phyloP scores from a whole-genome alignment of 2,113 vertebrate genomes.

The Pao palembangensis region DNA sequence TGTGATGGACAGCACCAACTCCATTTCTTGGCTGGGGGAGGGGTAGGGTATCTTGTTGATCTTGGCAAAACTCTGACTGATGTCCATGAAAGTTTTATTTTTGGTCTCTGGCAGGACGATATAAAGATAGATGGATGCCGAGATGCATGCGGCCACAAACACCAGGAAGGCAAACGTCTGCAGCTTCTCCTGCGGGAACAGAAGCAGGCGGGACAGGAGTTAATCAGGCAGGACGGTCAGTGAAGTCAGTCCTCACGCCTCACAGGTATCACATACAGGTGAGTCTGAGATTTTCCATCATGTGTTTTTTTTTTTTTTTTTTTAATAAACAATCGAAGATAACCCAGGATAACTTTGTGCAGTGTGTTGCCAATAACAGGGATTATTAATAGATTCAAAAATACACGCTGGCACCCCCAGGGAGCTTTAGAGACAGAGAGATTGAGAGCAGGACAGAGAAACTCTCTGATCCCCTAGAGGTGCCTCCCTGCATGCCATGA shows the following conservation, averaged over 20 bases:
- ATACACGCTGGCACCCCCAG: constrained; percentile 42
- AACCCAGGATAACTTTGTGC: constrained; percentile 36
- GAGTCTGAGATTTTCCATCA: not conserved
- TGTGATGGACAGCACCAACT: constrained; percentile 60
- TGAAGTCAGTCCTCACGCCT: not conserved
- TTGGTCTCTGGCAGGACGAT: constrained; percentile 93
- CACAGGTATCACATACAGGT: too few relatives aligned
- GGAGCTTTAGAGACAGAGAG: constrained; percentile 49
- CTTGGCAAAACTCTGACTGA: constrained; percentile 86
- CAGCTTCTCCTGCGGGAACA: constrained; percentile 75
- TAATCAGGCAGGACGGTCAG: constrained; percentile 17
- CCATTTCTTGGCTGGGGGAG: constrained; percentile 64
- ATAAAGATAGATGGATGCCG: constrained; percentile 80
- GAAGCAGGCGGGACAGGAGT: not conserved
- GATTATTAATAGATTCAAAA: constrained; percentile 64
- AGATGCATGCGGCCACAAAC: constrained; percentile 79
- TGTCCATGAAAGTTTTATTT: constrained; percentile 88
- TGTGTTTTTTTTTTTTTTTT: not conserved
- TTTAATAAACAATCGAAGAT: not conserved
- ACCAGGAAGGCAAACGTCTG: constrained; percentile 86
- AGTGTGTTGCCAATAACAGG: constrained; percentile 56
- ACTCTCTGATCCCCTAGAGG: constrained; percentile 29
- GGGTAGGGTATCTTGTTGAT: constrained; percentile 76
- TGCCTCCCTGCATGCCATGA: constrained; percentile 26
- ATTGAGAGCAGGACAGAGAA: constrained; percentile 13